Percentiles rank a stretch among this genome's conserved stretches.
Conservation (phyloP, 2,797 vertebrate species). For the Pseudomugil tenellus region DNA sequence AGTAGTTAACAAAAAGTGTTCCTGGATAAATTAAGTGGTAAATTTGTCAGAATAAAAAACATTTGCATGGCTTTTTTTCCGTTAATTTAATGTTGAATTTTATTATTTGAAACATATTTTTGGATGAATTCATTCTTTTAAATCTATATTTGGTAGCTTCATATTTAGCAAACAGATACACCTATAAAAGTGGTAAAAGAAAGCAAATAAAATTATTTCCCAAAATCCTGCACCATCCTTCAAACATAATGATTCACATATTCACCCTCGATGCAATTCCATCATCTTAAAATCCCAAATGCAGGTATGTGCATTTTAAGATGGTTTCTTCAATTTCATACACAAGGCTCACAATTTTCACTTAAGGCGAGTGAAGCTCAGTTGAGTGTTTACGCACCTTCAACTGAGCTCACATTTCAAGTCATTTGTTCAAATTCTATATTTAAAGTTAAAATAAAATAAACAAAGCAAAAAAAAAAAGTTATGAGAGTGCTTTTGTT, state of each 20-base stretch:
- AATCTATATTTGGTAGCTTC: constrained; percentile 1
- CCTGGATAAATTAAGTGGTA: not conserved
- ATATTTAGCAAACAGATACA: constrained; percentile 7
- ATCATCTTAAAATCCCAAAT: constrained; percentile 19
- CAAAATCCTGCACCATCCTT: constrained; percentile 20
- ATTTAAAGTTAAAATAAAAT: constrained; percentile 42
- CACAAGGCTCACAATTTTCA: constrained; percentile 70
- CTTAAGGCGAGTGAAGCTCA: constrained; percentile 73
- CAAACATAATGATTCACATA: not conserved
- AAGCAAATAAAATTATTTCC: constrained; percentile 12
- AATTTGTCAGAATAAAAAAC: not conserved
- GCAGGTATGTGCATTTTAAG: constrained; percentile 64
- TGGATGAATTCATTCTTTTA: not conserved
- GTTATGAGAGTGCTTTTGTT: constrained; percentile 67
- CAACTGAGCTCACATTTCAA: constrained; percentile 68
- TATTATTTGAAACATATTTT: not conserved
- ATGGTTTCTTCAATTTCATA: constrained; percentile 63
- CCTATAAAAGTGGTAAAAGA: constrained; percentile 17
- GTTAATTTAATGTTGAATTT: not conserved
- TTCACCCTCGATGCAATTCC: constrained; percentile 19
- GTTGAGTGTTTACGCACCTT: constrained; percentile 34
- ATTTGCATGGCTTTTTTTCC: not conserved
- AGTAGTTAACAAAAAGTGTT: not conserved
- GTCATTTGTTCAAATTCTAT: constrained; percentile 71
- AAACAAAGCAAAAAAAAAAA: constrained; percentile 19